These are phyloP conservation scores for Oryzias sinensis DNA, from an alignment of 2,797 vertebrate species.

Conservation along the genomic window DNA sequence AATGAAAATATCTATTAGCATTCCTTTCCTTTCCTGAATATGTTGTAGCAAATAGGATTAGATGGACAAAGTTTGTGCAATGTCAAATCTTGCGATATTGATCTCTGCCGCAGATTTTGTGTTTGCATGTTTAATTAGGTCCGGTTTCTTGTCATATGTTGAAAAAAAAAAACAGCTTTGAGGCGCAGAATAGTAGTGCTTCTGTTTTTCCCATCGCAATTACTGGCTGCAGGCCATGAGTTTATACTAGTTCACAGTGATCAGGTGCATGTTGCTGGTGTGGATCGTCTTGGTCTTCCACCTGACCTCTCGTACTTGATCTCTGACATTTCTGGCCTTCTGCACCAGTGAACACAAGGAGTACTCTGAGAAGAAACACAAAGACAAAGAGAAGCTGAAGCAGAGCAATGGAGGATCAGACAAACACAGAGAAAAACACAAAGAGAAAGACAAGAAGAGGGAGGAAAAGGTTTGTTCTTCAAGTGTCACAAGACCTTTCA, in stretches of 20 bases:
- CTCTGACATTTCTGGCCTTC: slow-evolving; percentile 42
- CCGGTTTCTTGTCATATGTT: slow-evolving; percentile 20
- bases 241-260: slow-evolving; percentile 1
- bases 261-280: not conserved
- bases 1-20: not conserved
- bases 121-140: slow-evolving; percentile 6
- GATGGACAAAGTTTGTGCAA: too few species aligned
- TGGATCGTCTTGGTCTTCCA: not conserved
- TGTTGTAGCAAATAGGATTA: too few species aligned
- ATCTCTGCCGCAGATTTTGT: slow-evolving; percentile 28
- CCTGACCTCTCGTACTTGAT: slow-evolving; percentile 40
- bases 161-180: not conserved
- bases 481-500: not conserved
- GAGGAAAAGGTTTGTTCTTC: slow-evolving; percentile 84
- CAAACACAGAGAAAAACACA: slow-evolving; percentile 82
- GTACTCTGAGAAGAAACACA: slow-evolving; percentile 93
- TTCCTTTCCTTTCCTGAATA: too few species aligned
- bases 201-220: not conserved
- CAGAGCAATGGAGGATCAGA: slow-evolving; percentile 82
- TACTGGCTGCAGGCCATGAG: not conserved
- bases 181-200: not conserved
- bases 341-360: slow-evolving; percentile 89
- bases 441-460: slow-evolving; percentile 86
- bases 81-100: not conserved
- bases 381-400: slow-evolving; percentile 84